phyloP scores from a whole-genome alignment of 2,888 invertebrate species.

The Galerucella calmariensis region DNA sequence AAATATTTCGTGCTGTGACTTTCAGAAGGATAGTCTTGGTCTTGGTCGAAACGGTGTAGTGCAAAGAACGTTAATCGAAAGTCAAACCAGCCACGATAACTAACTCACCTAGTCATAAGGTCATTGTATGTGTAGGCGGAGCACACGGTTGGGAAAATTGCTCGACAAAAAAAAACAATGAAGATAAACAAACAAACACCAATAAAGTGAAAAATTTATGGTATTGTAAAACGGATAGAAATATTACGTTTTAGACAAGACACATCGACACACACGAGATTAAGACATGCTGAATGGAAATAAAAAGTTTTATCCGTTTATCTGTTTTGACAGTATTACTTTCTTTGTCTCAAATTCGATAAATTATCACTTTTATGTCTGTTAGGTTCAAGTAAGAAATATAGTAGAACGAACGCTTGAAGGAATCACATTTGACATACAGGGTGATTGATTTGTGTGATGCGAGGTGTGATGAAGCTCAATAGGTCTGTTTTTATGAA shows the following conservation, averaged over 20 bases:
- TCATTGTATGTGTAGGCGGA: neutral
- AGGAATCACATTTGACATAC: too few relatives aligned
- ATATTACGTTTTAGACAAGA: constrained; percentile 1
- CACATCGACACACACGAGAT: neutral
- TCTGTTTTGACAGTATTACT: too few relatives aligned
- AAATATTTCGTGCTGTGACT: constrained; percentile 8
- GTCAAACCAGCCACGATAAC: constrained; percentile 8
- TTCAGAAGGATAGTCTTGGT: neutral
- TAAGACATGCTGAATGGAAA: too few relatives aligned
- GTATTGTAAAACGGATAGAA: neutral
- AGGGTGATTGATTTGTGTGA: too few relatives aligned
- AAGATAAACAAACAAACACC: constrained; percentile 6
- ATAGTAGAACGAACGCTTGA: too few relatives aligned
- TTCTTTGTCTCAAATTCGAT: too few relatives aligned
- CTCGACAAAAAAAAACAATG: neutral
- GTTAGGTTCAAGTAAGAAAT: too few relatives aligned
- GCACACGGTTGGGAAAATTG: constrained; percentile 5
- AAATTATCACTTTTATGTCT: too few relatives aligned
- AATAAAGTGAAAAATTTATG: neutral
- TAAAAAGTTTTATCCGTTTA: too few relatives aligned
- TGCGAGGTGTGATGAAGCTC: too few relatives aligned
- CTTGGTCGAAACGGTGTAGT: neutral
- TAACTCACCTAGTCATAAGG: constrained; percentile 11
- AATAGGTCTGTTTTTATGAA: too few relatives aligned
- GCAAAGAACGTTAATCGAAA: constrained; percentile 7